Percentiles rank a stretch among this genome's conserved stretches.
Evolutionary conservation across 2,888 invertebrate species (phyloP).

Genomic region (Lasius fuliginosus): DNA sequence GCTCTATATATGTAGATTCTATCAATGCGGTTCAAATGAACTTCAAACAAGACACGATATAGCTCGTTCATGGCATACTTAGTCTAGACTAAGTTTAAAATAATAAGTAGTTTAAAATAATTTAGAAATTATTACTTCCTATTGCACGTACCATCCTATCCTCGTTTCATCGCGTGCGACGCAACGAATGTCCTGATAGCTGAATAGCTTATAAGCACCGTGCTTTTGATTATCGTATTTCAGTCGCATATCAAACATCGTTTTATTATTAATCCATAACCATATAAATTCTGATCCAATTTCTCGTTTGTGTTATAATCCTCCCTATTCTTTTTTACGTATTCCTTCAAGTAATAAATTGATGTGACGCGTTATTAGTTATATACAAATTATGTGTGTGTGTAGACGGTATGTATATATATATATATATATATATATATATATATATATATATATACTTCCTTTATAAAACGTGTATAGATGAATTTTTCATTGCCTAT

Average conservation of each 20-base stretch:
- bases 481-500: background rate
- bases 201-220: slow-evolving; percentile 4
- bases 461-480: background rate
- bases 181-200: slow-evolving; percentile 66
- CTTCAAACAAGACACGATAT: slow-evolving; percentile 32
- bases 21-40: slow-evolving; percentile 41
- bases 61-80: slow-evolving; percentile 68
- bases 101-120: too few species aligned
- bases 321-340: background rate
- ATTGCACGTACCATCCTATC: slow-evolving; percentile 70
- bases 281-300: background rate
- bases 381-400: background rate
- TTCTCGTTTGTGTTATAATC: background rate
- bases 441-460: background rate
- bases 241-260: background rate
- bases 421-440: background rate
- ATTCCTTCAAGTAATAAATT: background rate
- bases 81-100: slow-evolving; percentile 72
- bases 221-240: background rate
- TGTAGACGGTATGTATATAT: background rate
- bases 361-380: background rate
- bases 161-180: slow-evolving; percentile 65
- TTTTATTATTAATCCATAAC: background rate
- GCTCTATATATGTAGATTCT: slow-evolving; percentile 4
- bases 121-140: slow-evolving; percentile 77